Evolutionary conservation across 2,888 invertebrate genomes (phyloP), one percentile per base, ranked within the genome.

Genomic region (Lasioglossum zephyrum): DNA sequence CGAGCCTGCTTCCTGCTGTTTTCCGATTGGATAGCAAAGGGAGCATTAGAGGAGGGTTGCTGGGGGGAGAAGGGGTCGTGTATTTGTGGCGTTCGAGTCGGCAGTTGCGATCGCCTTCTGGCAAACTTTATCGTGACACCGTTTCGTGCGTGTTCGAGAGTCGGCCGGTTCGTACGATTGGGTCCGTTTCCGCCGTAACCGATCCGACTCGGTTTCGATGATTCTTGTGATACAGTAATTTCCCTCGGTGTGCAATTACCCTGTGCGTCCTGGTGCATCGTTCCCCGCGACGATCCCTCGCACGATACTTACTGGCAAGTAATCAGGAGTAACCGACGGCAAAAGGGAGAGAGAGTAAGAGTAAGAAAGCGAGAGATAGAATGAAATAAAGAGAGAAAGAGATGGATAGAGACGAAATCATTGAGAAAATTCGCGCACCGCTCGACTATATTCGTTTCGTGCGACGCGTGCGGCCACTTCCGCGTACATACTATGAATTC

Each of bases 101-200:
- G 85, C 80, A 82, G 85, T 88, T 85, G 87, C 87, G 91, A 93
- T 93, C 89, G 90, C 76, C 85, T 90, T 93, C 94, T 94, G 95
- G 95, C 95, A 94, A 93, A 93, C 93, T 90, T 93, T 93, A 92
- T 92, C 93, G 94, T 95, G 95, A 95, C 95, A 95, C 94, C 94
- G 93, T 95, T 95, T 81, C 53, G 78, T 77, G 72, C 83, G 89
- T 77, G 83, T 83, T 66, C 79, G 77, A 78, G 76, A 76, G 79
- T 69, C 77, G 70, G 69, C 66, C 79, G 77, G 69, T 76, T 53
- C 66, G 84, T 84, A 72, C 73, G 82, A 86, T 77, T 79, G 89
- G 49, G 66, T 66, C 36, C 66, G 73, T 84, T 75, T 73, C 39
- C 73, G 47, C 63, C 47, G 82, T 72, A 77, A 73, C 84, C 66